Evolutionary conservation across 2,113 vertebrate species (phyloP), one percentile per base, ranked within the genome.

Genomic region (Indicator maculatus): DNA sequence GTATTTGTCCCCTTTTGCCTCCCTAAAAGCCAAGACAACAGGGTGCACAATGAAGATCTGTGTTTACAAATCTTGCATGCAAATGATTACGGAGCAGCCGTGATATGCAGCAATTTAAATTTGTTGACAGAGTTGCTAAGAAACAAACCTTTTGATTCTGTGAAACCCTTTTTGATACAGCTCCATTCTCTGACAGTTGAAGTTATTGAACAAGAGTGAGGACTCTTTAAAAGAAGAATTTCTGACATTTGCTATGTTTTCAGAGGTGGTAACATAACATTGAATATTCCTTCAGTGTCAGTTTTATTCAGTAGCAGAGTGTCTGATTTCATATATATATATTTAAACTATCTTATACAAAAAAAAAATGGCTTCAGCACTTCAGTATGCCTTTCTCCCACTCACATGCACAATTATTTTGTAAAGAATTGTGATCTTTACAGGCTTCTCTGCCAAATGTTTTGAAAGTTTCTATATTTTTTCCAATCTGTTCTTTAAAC

Each of bases 121-220:
- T 93, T 97, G 86, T 92, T 97, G 95, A 97, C 92, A 96, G 88
- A 93, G 93, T 97, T 97, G 94, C 95, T 97, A 97, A 97, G 97
- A 92, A 97, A 96, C 94, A 95, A 97, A 91, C 72, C 88, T 95
- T 97, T 96, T 95, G 89, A 94, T 97, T 97, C 96, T 82, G 13
- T 88, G 95, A 96, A 96, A 96, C 73, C 63, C 53, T 96, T 97
- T 96, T 97, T 96, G 88, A 97, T 96, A 97, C 90, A 78, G 79
- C 85, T 95, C 79, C 90, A 89, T 12, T 20, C 66, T 94, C 63
- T 97, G 96, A 96, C 96, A 97, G 93, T 60, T 96, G 91, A 97
- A 97, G 96, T 97, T 96, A 97, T 93, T 94, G 96, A 97, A 96
- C 94, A 97, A 97, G 96, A 98, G 93, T 96, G 95, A 96, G 64